Evolutionary conservation across 92 coral and sea anemone species (phyloP).

Genomic region (Epizoanthus rinbou): DNA sequence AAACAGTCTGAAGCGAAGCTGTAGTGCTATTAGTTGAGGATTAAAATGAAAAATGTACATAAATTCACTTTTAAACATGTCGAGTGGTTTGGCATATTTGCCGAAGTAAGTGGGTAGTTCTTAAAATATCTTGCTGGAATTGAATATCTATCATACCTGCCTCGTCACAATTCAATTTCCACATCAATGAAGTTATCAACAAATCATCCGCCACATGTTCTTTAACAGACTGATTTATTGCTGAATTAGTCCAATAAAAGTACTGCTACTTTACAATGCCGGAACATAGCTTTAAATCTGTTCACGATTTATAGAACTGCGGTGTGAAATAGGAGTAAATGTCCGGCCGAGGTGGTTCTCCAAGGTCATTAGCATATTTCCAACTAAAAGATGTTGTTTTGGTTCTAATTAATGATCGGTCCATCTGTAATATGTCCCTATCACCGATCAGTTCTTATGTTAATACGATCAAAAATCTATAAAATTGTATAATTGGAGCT

Average conservation of each 20-base stretch:
- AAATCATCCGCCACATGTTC: conserved; percentile 9
- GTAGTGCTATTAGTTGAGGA: too few species aligned
- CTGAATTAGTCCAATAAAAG: background rate
- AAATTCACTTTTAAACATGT: too few species aligned
- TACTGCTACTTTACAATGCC: background rate
- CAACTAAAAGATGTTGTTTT: too few species aligned
- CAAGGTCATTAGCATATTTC: conserved; percentile 11
- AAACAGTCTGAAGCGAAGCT: too few species aligned
- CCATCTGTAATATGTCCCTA: conserved; percentile 9
- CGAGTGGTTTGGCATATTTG: too few species aligned
- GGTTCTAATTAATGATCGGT: too few species aligned
- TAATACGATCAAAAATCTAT: conserved; percentile 1
- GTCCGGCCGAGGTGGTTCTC: background rate
- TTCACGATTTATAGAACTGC: background rate
- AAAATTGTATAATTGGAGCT: background rate
- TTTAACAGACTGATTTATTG: conserved; percentile 25
- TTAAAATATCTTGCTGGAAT: too few species aligned
- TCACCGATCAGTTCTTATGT: background rate
- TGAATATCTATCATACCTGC: too few species aligned
- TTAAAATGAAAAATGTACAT: too few species aligned
- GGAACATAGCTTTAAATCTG: background rate
- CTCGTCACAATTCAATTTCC: background rate
- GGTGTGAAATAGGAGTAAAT: background rate
- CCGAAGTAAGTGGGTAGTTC: too few species aligned
- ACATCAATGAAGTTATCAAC: background rate